phyloP scores from a whole-genome alignment of 2,888 invertebrate genomes.

The Aleiodes testaceus region DNA sequence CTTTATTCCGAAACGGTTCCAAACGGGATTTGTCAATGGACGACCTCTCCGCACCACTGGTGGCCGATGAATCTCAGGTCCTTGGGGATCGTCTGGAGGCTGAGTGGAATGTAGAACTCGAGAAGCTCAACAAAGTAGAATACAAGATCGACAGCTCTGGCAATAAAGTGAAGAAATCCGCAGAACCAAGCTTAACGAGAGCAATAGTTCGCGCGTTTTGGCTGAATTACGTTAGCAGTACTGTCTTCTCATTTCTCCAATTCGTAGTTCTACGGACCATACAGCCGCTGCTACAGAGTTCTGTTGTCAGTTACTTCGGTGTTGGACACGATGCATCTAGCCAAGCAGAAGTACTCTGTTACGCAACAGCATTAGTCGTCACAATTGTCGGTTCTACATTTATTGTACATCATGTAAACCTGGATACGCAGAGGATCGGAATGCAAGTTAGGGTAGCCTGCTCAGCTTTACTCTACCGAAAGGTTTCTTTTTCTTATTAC shows the following conservation, averaged over 20 bases:
- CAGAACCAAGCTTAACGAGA: slow-evolving; percentile 70
- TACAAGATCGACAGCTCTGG: slow-evolving; percentile 46
- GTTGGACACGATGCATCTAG: slow-evolving; percentile 5
- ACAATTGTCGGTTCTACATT: slow-evolving; percentile 66
- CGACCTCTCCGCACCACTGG: slow-evolving; percentile 67
- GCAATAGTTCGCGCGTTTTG: slow-evolving; percentile 73
- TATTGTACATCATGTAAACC: slow-evolving; percentile 71
- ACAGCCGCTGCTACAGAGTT: slow-evolving; percentile 60
- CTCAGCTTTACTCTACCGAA: slow-evolving; percentile 80
- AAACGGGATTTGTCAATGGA: slow-evolving; percentile 62
- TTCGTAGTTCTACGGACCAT: slow-evolving; percentile 43
- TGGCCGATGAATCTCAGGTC: slow-evolving; percentile 64
- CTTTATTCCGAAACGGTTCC: slow-evolving; percentile 66
- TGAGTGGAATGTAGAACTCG: slow-evolving; percentile 70
- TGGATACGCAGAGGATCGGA: slow-evolving; percentile 74
- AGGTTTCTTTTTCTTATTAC: too few relatives aligned
- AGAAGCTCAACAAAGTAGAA: slow-evolving; percentile 55
- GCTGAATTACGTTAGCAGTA: slow-evolving; percentile 53
- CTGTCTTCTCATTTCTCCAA: slow-evolving; percentile 49
- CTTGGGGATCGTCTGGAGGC: slow-evolving; percentile 67
- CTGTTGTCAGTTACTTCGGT: slow-evolving; percentile 62
- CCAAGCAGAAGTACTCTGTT: slow-evolving; percentile 66
- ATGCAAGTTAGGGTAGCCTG: slow-evolving; percentile 80
- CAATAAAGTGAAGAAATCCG: slow-evolving; percentile 42
- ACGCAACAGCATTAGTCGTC: slow-evolving; percentile 68